These are phyloP conservation scores for Salminus brasiliensis DNA, from an alignment of 2,113 vertebrate genomes.

Conservation along the genomic window DNA sequence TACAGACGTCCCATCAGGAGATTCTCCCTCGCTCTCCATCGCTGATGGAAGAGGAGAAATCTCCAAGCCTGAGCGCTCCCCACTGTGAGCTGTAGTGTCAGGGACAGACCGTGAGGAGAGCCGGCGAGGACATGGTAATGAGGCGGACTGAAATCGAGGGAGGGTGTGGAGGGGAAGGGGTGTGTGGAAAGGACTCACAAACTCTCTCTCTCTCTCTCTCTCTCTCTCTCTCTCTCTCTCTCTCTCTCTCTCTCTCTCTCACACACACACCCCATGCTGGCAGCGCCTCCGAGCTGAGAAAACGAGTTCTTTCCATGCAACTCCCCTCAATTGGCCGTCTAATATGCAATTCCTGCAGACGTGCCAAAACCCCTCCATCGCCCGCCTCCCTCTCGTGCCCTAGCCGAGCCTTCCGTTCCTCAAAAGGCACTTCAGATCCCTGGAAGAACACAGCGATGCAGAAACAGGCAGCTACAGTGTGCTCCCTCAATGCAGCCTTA, in stretches of 20 bases:
- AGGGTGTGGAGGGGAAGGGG: background rate
- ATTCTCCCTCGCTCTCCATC: background rate
- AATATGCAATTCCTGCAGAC: slow-evolving; percentile 18
- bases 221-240: background rate
- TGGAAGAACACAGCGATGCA: background rate
- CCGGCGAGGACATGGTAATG: slow-evolving; percentile 17
- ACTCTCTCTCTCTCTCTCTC: background rate
- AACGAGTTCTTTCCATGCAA: slow-evolving; percentile 6
- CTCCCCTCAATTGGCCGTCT: slow-evolving; percentile 1
- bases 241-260: too few relatives aligned
- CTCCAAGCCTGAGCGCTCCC: background rate
- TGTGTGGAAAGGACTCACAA: background rate
- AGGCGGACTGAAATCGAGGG: background rate
- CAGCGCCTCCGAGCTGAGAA: background rate
- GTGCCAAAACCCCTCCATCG: background rate
- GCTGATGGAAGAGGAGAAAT: background rate
- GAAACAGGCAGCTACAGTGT: too few relatives aligned
- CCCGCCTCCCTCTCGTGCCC: background rate
- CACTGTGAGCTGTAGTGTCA: slow-evolving; percentile 2
- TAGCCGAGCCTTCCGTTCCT: background rate
- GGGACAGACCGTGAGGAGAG: background rate
- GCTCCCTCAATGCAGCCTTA: too few relatives aligned
- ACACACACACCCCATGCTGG: slow-evolving; percentile 12
- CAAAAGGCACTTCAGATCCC: slow-evolving; percentile 4
- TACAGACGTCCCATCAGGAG: slow-evolving; percentile 1